Evolutionary conservation across 2,888 invertebrate genomes (phyloP), one percentile per base, ranked within the genome.

Genomic region (Zele albiditarsus): DNA sequence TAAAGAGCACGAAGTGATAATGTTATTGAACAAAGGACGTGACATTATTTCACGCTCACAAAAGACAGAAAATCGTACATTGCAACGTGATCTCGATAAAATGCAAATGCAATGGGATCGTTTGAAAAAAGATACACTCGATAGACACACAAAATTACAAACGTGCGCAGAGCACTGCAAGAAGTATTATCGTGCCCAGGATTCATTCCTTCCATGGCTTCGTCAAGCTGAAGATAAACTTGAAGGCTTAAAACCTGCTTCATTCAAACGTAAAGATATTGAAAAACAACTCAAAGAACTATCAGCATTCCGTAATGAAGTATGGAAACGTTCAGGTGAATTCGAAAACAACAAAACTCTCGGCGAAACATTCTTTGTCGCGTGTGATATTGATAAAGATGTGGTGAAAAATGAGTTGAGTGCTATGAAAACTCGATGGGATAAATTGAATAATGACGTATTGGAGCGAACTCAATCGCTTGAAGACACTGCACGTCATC

Each of bases 91-190:
- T 84, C 90, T 98, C 71, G 97, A 98, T 84, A 94, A 95, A 83
- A 95, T 98, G 84, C 95, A 96, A 88, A 92, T 94, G 33, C 95
- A 96, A 80, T 98, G 98, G 98, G 97, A 97, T 84, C 96, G 96
- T 84, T 91, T 98, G 71, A 94, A 97, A 82, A 94, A 96, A 78
- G 96, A 96, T 86, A 95, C 96, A 0, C 93, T 95, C 58, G 97
- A 98, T 83, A 92, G 97, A 63, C 94, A 97, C 85, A 96, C 95
- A 0, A 92, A 96, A 80, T 91, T 97, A 62, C 96, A 97, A 88
- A 96, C 96, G 0, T 96, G 97, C 89, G 86, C 86, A 5, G 97
- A 97, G 87, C 97, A 96, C 88, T 97, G 95, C 90, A 95, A 95
- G 82, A 97, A 97, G 87, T 98, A 96, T 90, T 95, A 95, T 86